Conservation (phyloP, 2,797 vertebrate species). For the Sciurus carolinensis region DNA sequence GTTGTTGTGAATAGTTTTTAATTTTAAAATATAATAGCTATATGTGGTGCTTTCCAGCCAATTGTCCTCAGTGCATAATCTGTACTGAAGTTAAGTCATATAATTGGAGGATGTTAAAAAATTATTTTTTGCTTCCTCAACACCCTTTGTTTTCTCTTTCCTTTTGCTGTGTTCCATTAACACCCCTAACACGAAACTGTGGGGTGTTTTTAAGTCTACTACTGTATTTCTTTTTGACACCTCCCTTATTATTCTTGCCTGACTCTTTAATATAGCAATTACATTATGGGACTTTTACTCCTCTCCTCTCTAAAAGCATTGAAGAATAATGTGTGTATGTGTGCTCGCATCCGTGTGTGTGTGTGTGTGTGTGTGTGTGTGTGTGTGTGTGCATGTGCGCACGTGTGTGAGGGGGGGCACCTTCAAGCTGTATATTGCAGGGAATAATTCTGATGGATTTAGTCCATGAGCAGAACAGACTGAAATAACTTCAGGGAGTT, state of each 20-base stretch:
- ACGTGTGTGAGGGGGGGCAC: neutral
- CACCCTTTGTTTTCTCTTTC: slow-evolving; percentile 86
- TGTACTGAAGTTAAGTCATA: slow-evolving; percentile 85
- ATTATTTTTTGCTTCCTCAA: slow-evolving; percentile 81
- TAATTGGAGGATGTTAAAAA: slow-evolving; percentile 83
- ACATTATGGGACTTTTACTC: slow-evolving; percentile 37
- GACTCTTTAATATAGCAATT: slow-evolving; percentile 85
- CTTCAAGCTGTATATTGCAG: neutral
- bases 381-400: no score
- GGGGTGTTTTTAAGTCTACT: slow-evolving; percentile 81
- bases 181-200: slow-evolving; percentile 82
- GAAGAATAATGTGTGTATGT: neutral
- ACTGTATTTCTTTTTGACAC: slow-evolving; percentile 86
- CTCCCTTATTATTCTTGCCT: slow-evolving; percentile 84
- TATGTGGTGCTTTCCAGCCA: slow-evolving; percentile 80
- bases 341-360: neutral
- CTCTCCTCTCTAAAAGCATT: slow-evolving; percentile 39
- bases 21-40: slow-evolving; percentile 84
- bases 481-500: neutral
- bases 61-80: slow-evolving; percentile 76
- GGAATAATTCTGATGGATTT: neutral
- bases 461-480: neutral
- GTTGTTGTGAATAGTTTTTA: slow-evolving; percentile 80
- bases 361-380: no score
- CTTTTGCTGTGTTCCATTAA: slow-evolving; percentile 84